Base-by-base conservation (phyloP, 1,140 invertebrate genomes). In the Lepidurus packardi region DNA sequence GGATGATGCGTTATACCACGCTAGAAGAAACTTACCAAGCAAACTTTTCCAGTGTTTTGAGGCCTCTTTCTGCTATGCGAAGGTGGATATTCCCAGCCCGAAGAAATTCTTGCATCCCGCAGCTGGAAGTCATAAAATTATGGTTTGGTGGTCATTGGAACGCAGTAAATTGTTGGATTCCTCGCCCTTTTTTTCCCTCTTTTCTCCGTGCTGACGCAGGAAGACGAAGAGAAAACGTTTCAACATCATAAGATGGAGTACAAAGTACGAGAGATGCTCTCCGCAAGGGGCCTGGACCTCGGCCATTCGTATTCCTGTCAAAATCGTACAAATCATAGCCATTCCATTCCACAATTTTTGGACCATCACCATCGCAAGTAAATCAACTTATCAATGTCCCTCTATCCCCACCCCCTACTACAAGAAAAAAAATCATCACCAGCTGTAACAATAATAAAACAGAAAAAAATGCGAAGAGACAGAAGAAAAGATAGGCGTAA, bases 111-210 rank as follows among this genome's bases (percentile, higher is more conserved):
- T 65, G 53, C 53, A n/a, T 65, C 53, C 53, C 53, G 53, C 53
- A 13, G 53, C 53, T 65, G 53, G 53, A 65, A 65, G 53, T 65
- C 53, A 65, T 65, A 65, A 65, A 65, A 65, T 65, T 65, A 65
- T 65, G 53, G 53, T 65, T 65, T 65, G 53, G 53, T 65, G 53
- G 53, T 65, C 53, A 65, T 65, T 65, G 53, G 53, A 65, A 65
- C 53, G 53, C 53, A 65, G 53, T 65, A 65, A 65, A 65, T 65
- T 65, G 53, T 65, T 65, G 53, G 53, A 65, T 65, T 65, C 53
- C 21, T 13, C 7, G 21, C 53, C 53, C 21, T 65, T 65, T 65
- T 65, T 65, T 65, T 16, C 53, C 53, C 8, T 34, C 34, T 34
- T 34, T 34, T 34, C 34, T 3, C 21, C 53, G 53, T 65, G 53